Conservation (phyloP, 2,797 vertebrate genomes). For the Notolepis coatsorum region DNA sequence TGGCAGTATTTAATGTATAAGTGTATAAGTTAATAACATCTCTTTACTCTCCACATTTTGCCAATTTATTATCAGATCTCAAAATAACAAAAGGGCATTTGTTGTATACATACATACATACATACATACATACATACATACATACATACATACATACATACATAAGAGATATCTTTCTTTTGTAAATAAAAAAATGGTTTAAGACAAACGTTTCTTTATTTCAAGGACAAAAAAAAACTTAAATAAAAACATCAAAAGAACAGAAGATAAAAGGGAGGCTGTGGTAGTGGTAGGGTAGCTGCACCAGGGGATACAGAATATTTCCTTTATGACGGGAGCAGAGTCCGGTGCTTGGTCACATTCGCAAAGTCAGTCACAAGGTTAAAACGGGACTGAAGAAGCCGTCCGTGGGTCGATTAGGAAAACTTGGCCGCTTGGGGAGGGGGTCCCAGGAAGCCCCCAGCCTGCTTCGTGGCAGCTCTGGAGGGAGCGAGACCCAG, state of each 20-base stretch:
- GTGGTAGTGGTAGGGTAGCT: conserved; percentile 31
- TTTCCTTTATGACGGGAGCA: not conserved
- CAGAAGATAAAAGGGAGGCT: conserved; percentile 1
- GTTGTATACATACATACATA: conserved; percentile 19
- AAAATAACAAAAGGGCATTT: conserved; percentile 16
- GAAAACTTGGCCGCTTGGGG: conserved; percentile 97
- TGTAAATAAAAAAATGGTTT: conserved; percentile 29
- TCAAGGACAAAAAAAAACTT: conserved; percentile 40
- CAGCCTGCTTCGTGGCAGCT: conserved; percentile 97
- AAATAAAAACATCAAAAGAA: conserved; percentile 59
- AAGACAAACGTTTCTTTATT: conserved; percentile 32
- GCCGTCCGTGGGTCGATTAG: conserved; percentile 59
- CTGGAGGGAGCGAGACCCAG: conserved; percentile 95
- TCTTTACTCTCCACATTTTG: too few species aligned
- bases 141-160: too few species aligned
- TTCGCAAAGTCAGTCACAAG: not conserved
- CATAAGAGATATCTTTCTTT: conserved; percentile 7
- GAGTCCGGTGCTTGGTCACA: not conserved
- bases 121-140: too few species aligned
- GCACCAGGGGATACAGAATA: conserved; percentile 21
- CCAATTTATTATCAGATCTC: conserved; percentile 38
- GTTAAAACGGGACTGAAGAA: not conserved
- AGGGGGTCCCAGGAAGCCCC: conserved; percentile 96
- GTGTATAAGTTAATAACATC: conserved; percentile 32
- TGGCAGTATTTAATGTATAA: too few species aligned